phyloP scores from a whole-genome alignment of 1,140 invertebrate genomes.

The Cotesia typhae region DNA sequence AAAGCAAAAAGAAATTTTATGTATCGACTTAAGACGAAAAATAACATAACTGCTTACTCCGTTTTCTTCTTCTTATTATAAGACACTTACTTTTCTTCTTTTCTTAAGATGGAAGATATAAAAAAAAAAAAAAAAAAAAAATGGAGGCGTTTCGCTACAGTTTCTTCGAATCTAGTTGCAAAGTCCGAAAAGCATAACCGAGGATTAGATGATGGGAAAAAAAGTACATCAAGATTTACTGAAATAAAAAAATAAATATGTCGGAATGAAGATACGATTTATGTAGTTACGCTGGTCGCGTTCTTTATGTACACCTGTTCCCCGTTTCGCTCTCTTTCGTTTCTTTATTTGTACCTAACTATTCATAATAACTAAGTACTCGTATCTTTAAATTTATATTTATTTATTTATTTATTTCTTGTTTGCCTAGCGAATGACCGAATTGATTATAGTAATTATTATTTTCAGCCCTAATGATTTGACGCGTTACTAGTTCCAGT shows the following conservation, averaged over 20 bases:
- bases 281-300: slow-evolving; percentile 2
- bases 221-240: not conserved
- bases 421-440: not conserved
- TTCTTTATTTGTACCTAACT: slow-evolving; percentile 1
- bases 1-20: no score
- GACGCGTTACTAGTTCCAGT: no score
- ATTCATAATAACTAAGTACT: not conserved
- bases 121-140: not conserved
- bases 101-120: not conserved
- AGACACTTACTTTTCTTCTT: not conserved
- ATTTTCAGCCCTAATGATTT: no score
- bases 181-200: not conserved
- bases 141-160: not conserved
- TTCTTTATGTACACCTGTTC: slow-evolving; percentile 4
- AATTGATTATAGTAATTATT: no score
- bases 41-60: no score
- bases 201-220: not conserved
- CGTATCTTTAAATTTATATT: slow-evolving; percentile 2
- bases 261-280: not conserved
- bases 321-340: not conserved
- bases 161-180: slow-evolving; percentile 1
- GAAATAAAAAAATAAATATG: not conserved
- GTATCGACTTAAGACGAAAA: no score
- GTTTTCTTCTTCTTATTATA: no score
- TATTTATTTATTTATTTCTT: slow-evolving; percentile 6